Percentiles rank a stretch among this genome's conserved stretches.
phyloP scores from a whole-genome alignment of 1,140 invertebrate species.

The Drosophila erecta region DNA sequence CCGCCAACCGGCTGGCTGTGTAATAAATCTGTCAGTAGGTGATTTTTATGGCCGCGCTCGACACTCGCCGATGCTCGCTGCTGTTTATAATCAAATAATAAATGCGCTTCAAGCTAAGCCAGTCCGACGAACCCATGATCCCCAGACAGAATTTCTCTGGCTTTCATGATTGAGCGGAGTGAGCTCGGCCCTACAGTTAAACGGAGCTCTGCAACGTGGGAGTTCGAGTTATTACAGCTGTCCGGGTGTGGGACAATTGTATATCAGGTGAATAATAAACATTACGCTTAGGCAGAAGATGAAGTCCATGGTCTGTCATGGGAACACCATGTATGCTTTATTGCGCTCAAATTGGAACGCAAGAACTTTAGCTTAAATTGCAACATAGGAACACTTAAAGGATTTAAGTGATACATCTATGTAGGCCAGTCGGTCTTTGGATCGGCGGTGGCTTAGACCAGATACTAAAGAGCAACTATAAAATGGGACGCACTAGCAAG shows the following conservation, averaged over 20 bases:
- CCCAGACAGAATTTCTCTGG: conserved; percentile 14
- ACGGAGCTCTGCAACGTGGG: conserved; percentile 54
- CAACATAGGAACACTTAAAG: too few relatives aligned
- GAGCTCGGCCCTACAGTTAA: conserved; percentile 4
- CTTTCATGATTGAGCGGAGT: conserved; percentile 8
- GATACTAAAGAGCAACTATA: too few relatives aligned
- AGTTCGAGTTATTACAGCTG: conserved; percentile 68
- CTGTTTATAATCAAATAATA: conserved; percentile 82
- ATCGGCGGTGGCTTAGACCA: too few relatives aligned
- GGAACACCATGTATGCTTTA: too few relatives aligned
- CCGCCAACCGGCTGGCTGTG: conserved; percentile 56
- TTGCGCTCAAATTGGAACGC: too few relatives aligned
- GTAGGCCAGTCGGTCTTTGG: too few relatives aligned
- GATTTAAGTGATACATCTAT: too few relatives aligned
- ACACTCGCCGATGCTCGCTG: conserved; percentile 68
- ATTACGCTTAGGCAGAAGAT: conserved; percentile 20
- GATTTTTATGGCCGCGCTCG: conserved; percentile 80
- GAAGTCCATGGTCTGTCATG: not conserved
- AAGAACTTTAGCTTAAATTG: too few relatives aligned
- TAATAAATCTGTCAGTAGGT: conserved; percentile 83
- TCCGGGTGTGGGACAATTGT: conserved; percentile 61
- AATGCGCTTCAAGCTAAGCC: conserved; percentile 69
- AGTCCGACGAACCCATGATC: conserved; percentile 24
- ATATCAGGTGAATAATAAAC: conserved; percentile 68
- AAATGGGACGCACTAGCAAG: too few relatives aligned